Evolutionary conservation across 2,888 invertebrate genomes (phyloP).

Genomic region (Apodemia zela): DNA sequence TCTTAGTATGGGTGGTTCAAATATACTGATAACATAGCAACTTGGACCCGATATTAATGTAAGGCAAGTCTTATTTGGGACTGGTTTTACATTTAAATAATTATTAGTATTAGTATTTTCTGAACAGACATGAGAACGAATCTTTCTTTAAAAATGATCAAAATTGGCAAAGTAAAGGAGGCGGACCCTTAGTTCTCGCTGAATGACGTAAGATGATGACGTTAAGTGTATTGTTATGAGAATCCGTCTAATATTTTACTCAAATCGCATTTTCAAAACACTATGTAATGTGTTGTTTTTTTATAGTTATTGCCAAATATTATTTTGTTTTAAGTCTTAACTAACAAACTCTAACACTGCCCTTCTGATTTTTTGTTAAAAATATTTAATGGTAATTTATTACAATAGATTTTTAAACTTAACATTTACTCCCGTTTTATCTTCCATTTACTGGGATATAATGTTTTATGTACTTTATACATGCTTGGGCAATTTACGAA

Average conservation of each 20-base stretch:
- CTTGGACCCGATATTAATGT: background rate
- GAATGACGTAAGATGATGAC: no score
- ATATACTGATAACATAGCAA: constrained; percentile 34
- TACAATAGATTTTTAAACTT: constrained; percentile 11
- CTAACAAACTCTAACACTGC: constrained; percentile 5
- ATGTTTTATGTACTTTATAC: constrained; percentile 20
- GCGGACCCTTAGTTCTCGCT: no score
- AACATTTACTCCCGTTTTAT: constrained; percentile 12
- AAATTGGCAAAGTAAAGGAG: no score
- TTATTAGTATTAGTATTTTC: background rate
- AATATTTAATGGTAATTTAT: background rate
- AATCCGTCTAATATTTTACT: no score
- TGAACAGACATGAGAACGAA: no score
- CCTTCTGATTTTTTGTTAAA: background rate
- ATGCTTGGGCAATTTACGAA: constrained; percentile 26
- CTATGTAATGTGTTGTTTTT: background rate
- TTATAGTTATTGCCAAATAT: constrained; percentile 3
- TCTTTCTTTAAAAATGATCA: no score
- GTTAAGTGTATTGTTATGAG: no score
- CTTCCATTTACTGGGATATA: constrained; percentile 13
- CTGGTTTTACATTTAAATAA: background rate
- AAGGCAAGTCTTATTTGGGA: background rate
- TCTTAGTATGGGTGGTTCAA: background rate
- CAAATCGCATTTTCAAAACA: constrained; percentile 21
- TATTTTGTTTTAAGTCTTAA: background rate